These are phyloP conservation scores for Pollenia griseotomentosa DNA, from an alignment of 2,888 invertebrate species.

Conservation along the genomic window DNA sequence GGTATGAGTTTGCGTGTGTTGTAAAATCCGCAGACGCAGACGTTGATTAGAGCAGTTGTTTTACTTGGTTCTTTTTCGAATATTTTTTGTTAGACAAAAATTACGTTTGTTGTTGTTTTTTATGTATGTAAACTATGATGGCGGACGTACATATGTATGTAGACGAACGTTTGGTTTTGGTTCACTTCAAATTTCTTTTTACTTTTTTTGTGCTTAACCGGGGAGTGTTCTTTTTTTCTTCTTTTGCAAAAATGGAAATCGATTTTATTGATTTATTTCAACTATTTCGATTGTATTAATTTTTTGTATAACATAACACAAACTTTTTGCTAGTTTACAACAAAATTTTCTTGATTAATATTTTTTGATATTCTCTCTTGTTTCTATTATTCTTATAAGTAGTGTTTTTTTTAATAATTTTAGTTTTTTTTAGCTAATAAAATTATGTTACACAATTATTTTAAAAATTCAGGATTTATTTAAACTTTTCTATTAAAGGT, in stretches of 20 bases:
- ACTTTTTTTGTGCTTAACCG: constrained; percentile 57
- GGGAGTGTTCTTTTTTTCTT: constrained; percentile 63
- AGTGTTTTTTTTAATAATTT: constrained; percentile 43
- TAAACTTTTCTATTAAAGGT: constrained; percentile 21
- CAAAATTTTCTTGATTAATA: constrained; percentile 9
- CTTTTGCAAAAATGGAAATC: constrained; percentile 61
- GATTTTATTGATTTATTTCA: constrained; percentile 70
- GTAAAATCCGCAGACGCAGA: constrained; percentile 67
- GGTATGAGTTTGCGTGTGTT: constrained; percentile 60
- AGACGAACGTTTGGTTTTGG: constrained; percentile 58
- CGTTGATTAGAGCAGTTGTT: constrained; percentile 62
- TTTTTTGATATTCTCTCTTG: constrained; percentile 45
- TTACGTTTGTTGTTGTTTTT: constrained; percentile 35
- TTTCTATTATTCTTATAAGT: constrained; percentile 50
- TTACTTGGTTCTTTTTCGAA: constrained; percentile 46
- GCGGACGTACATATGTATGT: constrained; percentile 46
- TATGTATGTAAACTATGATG: constrained; percentile 70
- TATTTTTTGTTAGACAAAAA: constrained; percentile 64
- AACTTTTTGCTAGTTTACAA: constrained; percentile 34
- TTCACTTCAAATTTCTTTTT: constrained; percentile 64
- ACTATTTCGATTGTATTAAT: background rate
- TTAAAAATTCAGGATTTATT: background rate
- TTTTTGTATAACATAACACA: constrained; percentile 39
- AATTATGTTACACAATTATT: constrained; percentile 69
- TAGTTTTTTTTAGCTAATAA: constrained; percentile 36